A percentile compares a stretch with the other conserved stretches of the same genome.
phyloP scores from a whole-genome alignment of 2,888 invertebrate genomes.

The Hylaea fasciaria region DNA sequence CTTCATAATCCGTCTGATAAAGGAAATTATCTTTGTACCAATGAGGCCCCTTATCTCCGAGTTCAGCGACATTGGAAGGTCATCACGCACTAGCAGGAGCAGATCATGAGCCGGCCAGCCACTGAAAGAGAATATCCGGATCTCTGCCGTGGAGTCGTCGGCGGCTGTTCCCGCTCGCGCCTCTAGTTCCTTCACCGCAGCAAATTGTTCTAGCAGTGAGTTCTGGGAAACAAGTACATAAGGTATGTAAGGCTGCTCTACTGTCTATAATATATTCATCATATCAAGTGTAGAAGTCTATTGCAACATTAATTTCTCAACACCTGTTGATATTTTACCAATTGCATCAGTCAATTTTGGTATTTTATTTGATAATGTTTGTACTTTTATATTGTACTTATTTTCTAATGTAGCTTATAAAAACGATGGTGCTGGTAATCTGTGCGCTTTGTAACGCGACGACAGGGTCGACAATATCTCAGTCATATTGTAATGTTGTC shows the following conservation, averaged over 20 bases:
- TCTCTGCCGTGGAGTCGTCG: constrained; percentile 63
- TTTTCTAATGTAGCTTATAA: no score
- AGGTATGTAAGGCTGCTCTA: not conserved
- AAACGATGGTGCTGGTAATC: no score
- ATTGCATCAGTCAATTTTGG: no score
- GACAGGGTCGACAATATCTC: no score
- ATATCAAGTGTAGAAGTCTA: not conserved
- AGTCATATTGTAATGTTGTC: no score
- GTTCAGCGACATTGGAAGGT: constrained; percentile 53
- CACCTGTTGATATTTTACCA: no score
- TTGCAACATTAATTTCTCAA: no score
- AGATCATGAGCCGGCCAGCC: constrained; percentile 74
- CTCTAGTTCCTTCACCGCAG: constrained; percentile 69
- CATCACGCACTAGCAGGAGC: constrained; percentile 64
- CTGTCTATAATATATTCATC: not conserved
- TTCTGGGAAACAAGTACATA: constrained; percentile 54
- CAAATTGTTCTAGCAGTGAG: constrained; percentile 63
- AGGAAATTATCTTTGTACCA: constrained; percentile 51
- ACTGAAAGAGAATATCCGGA: constrained; percentile 71
- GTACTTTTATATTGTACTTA: no score
- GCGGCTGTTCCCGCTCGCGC: constrained; percentile 53
- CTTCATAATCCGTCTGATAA: constrained; percentile 19
- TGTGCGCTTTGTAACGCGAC: no score
- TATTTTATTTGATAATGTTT: no score
- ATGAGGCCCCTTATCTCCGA: constrained; percentile 62